phyloP scores from a whole-genome alignment of 1,140 invertebrate genomes.

The Ladona fulva region DNA sequence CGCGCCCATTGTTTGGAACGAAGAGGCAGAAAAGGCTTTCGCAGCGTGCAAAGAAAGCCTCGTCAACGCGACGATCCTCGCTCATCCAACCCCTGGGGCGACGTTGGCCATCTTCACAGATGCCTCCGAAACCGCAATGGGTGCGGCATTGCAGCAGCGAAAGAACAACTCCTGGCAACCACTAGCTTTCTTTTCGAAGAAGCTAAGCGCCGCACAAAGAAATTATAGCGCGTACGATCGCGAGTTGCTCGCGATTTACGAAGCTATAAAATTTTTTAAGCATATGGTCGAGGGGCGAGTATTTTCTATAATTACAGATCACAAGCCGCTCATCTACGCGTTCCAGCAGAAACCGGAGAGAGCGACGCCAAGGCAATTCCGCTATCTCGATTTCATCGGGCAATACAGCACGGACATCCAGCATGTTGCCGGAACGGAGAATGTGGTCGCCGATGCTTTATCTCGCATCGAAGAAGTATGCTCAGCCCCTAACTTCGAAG shows the following conservation, averaged over 20 bases:
- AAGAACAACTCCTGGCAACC: slow-evolving; percentile 18
- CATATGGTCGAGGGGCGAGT: slow-evolving; percentile 29
- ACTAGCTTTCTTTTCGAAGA: slow-evolving; percentile 23
- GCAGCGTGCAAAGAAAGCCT: neutral
- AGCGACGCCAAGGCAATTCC: neutral
- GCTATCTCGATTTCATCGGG: slow-evolving; percentile 33
- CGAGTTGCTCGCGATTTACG: slow-evolving; percentile 26
- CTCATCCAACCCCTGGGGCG: too few species aligned
- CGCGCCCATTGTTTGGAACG: slow-evolving; percentile 25
- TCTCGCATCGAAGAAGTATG: too few species aligned
- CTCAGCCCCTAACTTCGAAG: too few species aligned
- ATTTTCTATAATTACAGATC: slow-evolving; percentile 32
- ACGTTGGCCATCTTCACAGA: slow-evolving; percentile 25
- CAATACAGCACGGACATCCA: slow-evolving; percentile 33
- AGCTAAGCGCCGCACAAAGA: neutral
- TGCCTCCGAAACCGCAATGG: slow-evolving; percentile 33
- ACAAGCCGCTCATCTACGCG: slow-evolving; percentile 30
- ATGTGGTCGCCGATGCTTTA: slow-evolving; percentile 21
- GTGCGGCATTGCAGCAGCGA: slow-evolving; percentile 32
- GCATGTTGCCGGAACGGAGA: slow-evolving; percentile 32
- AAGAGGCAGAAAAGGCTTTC: slow-evolving; percentile 11
- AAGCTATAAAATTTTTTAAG: slow-evolving; percentile 29
- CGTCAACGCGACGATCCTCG: slow-evolving; percentile 7
- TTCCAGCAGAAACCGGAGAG: slow-evolving; percentile 23
- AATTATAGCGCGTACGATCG: slow-evolving; percentile 30